phyloP scores from a whole-genome alignment of 1,140 invertebrate genomes.

The Colletes latitarsis region DNA sequence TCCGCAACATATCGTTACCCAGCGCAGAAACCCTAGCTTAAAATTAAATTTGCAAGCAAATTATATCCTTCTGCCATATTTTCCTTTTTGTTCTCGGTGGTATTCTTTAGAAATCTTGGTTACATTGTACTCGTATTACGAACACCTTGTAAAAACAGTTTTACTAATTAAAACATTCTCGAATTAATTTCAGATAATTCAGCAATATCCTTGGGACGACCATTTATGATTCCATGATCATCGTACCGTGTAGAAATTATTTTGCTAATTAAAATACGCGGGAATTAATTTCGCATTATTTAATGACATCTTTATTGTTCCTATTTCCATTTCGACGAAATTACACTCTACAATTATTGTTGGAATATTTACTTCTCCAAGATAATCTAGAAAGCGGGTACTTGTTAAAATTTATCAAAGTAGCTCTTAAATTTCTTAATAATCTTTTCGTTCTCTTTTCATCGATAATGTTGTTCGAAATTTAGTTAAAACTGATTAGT shows the following conservation, averaged over 20 bases:
- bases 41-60: neutral
- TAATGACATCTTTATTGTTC: slow-evolving; percentile 1
- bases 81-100: neutral
- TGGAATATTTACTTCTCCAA: neutral
- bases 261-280: slow-evolving; percentile 19
- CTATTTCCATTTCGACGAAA: neutral
- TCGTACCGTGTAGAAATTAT: neutral
- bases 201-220: neutral
- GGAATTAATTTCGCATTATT: slow-evolving; percentile 13
- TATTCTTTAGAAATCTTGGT: neutral
- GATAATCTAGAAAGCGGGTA: neutral
- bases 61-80: slow-evolving; percentile 4
- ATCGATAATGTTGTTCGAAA: neutral
- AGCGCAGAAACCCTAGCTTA: no score
- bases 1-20: neutral
- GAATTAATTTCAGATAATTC: slow-evolving; percentile 31
- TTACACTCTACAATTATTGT: no score
- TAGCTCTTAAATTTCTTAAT: neutral
- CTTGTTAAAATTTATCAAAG: neutral
- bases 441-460: neutral
- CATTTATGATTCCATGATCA: neutral
- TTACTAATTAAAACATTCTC: slow-evolving; percentile 29
- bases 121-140: neutral
- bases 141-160: neutral
- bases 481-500: neutral